Evolutionary conservation across 1,140 invertebrate species (phyloP).

Genomic region (Cecropterus lyciades): DNA sequence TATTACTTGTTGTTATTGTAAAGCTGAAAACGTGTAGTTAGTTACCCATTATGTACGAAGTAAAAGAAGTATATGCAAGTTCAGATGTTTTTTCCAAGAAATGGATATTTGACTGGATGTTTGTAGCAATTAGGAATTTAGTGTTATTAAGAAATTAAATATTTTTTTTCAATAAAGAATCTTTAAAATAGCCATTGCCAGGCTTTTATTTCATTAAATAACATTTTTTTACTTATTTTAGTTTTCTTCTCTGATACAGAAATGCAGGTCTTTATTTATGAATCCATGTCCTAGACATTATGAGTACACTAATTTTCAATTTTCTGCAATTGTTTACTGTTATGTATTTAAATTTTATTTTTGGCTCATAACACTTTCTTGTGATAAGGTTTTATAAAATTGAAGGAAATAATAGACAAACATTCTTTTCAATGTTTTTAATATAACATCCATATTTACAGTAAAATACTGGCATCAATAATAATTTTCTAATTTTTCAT

Average conservation of each 20-base stretch:
- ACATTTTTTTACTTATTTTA: no score
- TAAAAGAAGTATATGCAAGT: conserved; percentile 65
- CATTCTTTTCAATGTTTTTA: conserved; percentile 71
- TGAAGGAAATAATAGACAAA: conserved; percentile 50
- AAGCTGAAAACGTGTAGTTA: conserved; percentile 14
- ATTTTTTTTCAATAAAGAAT: conserved; percentile 65
- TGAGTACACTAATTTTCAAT: no score
- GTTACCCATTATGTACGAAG: conserved; percentile 28
- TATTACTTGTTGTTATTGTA: conserved; percentile 41
- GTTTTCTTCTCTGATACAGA: no score
- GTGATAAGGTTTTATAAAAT: no score
- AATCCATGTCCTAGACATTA: no score
- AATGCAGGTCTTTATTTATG: no score
- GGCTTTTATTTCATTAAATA: conserved; percentile 9
- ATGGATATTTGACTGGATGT: conserved; percentile 52
- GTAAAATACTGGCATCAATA: conserved; percentile 80
- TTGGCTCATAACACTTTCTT: no score
- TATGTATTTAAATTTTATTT: no score
- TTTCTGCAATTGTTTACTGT: no score
- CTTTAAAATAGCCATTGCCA: conserved; percentile 23
- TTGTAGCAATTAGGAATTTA: conserved; percentile 54
- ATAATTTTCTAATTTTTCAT: conserved; percentile 59
- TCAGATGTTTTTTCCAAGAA: conserved; percentile 58
- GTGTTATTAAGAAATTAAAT: conserved; percentile 51
- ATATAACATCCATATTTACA: conserved; percentile 82